Percentiles rank a stretch among this genome's conserved stretches.
These are phyloP conservation scores for Scaptomyza graminum DNA, from an alignment of 1,140 invertebrate genomes.

Conservation along the genomic window DNA sequence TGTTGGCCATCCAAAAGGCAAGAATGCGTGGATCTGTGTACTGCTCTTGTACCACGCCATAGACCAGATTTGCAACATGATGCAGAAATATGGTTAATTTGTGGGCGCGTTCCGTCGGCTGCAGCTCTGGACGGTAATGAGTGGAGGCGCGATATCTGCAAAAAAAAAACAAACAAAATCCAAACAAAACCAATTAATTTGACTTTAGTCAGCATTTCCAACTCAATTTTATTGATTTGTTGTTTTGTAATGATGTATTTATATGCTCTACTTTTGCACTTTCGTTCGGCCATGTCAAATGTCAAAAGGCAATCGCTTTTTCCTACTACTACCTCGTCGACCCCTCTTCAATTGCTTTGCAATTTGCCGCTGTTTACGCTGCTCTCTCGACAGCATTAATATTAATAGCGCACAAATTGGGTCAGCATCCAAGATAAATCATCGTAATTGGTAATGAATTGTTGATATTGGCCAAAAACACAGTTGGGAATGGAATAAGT, in stretches of 20 bases:
- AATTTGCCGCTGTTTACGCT: slow-evolving; percentile 22
- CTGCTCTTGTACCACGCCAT: slow-evolving; percentile 92
- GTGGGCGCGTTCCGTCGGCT: slow-evolving; percentile 95
- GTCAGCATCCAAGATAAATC: slow-evolving; percentile 79
- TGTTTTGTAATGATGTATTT: not conserved
- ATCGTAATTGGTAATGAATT: slow-evolving; percentile 82
- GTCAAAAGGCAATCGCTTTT: slow-evolving; percentile 28
- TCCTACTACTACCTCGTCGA: too few relatives aligned
- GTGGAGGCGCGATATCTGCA: slow-evolving; percentile 94
- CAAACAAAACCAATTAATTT: not conserved
- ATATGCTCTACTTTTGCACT: not conserved
- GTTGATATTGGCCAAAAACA: slow-evolving; percentile 53
- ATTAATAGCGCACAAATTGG: slow-evolving; percentile 79
- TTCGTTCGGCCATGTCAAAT: slow-evolving; percentile 36
- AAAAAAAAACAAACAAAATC: slow-evolving; percentile 1
- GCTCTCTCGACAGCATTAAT: slow-evolving; percentile 59
- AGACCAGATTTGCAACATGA: slow-evolving; percentile 94
- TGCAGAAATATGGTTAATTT: slow-evolving; percentile 94
- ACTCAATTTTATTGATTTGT: not conserved
- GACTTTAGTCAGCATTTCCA: not conserved
- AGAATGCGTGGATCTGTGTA: slow-evolving; percentile 92
- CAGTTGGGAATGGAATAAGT: slow-evolving; percentile 29
- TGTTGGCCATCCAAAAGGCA: slow-evolving; percentile 98
- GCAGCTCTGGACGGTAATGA: slow-evolving; percentile 95
- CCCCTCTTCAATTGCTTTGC: slow-evolving; percentile 13